Base-by-base conservation (phyloP, 1,140 invertebrate species). In the Phymastichus coffea region DNA sequence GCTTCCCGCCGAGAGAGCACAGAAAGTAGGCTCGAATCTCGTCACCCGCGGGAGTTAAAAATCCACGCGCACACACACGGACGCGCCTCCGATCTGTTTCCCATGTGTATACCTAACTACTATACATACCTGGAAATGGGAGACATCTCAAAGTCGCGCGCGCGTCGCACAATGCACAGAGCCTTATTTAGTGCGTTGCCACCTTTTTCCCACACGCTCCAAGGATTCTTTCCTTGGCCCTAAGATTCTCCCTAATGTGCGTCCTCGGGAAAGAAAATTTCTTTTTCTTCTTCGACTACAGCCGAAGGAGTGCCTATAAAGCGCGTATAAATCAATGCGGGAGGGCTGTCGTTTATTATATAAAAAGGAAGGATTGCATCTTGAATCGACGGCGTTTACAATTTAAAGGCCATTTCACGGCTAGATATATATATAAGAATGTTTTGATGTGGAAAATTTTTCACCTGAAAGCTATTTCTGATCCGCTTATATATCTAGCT, bases 141-240 rank as follows among this genome's bases (percentile, higher is more conserved):
- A 43, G 37, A 41, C 40, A 17, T 57, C 55, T 30, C 54, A 33
- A 12, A 26, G 28, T 23, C 35, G 38, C 47, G 48, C 3, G 23
- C 46, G 15, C 6, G 41, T 17, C 10, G 25, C 33, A 54, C 49
- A 54, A 60, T 48, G 51, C 43, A 47, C n/a, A n/a, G 47, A 54
- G 51, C 57, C 57, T 53, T 53, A 60, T 54, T 54, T 54, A 60
- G 57, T 53, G 23, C 43, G 22, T 20, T n/a, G n/a, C n/a, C n/a
- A n/a, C n/a, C n/a, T 28, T 53, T 46, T 51, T 58, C 57, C 48
- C 57, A 57, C 56, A 57, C 56, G n/a, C n/a, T n/a, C n/a, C n/a
- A n/a, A n/a, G n/a, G n/a, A n/a, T n/a, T n/a, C n/a, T n/a, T n/a
- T n/a, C n/a, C n/a, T n/a, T n/a, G n/a, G n/a, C n/a, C n/a, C n/a